Conservation (phyloP, 2,888 invertebrate genomes). For the Catocala fraxini region DNA sequence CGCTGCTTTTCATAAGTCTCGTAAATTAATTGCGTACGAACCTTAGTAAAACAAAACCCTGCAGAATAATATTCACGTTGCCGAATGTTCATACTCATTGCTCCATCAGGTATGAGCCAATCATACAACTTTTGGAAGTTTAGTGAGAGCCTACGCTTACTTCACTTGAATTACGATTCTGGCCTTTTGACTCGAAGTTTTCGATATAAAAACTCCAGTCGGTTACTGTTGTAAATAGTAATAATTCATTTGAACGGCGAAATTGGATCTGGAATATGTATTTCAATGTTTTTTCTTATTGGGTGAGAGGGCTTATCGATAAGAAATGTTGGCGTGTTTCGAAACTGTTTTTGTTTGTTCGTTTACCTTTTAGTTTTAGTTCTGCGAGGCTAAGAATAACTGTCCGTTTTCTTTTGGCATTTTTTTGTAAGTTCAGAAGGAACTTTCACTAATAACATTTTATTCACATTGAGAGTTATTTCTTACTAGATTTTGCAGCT, state of each 20-base stretch:
- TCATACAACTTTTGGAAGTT: constrained; percentile 34
- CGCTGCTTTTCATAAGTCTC: too few relatives aligned
- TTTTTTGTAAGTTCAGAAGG: too few relatives aligned
- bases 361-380: too few relatives aligned
- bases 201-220: constrained; percentile 26
- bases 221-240: constrained; percentile 25
- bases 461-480: too few relatives aligned
- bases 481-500: too few relatives aligned
- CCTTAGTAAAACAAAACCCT: too few relatives aligned
- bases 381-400: too few relatives aligned
- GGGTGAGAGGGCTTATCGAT: neutral
- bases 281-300: constrained; percentile 10
- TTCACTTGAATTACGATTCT: constrained; percentile 42
- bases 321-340: neutral
- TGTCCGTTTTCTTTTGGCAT: too few relatives aligned
- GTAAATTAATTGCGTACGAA: too few relatives aligned
- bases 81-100: neutral
- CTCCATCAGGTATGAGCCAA: neutral
- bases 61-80: too few relatives aligned
- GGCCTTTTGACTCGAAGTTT: constrained; percentile 33
- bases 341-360: neutral
- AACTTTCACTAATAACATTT: too few relatives aligned
- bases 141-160: constrained; percentile 34
- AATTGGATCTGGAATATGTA: constrained; percentile 30
- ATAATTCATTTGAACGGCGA: constrained; percentile 37